phyloP scores from a whole-genome alignment of 2,888 invertebrate genomes.

The Lithosia quadra region DNA sequence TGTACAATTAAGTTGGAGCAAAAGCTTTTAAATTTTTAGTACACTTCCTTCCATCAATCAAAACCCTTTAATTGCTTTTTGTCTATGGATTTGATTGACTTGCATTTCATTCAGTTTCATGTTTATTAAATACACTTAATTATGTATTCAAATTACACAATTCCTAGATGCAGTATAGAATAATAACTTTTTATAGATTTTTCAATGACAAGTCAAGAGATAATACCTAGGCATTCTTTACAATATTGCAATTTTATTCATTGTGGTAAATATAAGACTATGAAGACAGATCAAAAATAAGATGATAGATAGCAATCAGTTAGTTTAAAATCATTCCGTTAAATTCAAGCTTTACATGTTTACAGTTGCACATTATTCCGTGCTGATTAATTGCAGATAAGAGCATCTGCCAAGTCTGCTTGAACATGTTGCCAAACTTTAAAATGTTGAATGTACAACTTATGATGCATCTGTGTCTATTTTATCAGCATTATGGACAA shows the following conservation, averaged over 20 bases:
- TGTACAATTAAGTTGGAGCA: no score
- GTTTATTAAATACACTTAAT: no score
- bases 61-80: no score
- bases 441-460: constrained; percentile 6
- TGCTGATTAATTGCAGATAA: constrained; percentile 34
- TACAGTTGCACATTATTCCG: constrained; percentile 28
- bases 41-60: no score
- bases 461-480: constrained; percentile 17
- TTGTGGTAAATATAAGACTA: background rate
- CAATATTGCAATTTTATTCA: background rate
- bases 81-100: no score
- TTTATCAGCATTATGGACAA: constrained; percentile 42
- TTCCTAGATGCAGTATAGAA: no score
- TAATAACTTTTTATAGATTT: no score
- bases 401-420: constrained; percentile 44
- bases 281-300: background rate
- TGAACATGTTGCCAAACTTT: constrained; percentile 41
- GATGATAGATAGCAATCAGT: background rate
- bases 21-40: no score
- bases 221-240: background rate
- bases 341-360: constrained; percentile 3
- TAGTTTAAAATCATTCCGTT: constrained; percentile 14
- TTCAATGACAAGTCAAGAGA: no score
- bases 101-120: no score
- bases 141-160: no score